These are phyloP conservation scores for Sardina pilchardus DNA, from an alignment of 2,113 vertebrate genomes.

Conservation along the genomic window DNA sequence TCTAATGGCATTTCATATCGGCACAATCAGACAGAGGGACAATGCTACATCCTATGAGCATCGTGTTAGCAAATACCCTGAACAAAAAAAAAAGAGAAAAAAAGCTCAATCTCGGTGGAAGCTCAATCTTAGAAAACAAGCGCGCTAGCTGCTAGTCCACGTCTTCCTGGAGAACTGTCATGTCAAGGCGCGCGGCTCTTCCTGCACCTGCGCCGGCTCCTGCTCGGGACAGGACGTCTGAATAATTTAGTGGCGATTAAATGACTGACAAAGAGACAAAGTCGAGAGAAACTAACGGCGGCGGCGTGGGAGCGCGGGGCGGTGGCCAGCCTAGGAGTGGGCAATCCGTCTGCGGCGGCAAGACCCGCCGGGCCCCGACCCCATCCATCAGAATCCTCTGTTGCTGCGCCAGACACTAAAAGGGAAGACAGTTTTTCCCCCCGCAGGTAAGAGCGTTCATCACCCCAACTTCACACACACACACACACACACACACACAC, in stretches of 20 bases:
- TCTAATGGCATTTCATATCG: constrained; percentile 57
- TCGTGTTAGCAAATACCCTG: constrained; percentile 39
- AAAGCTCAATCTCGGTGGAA: constrained; percentile 18
- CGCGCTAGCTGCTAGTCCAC: not conserved
- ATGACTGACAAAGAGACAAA: constrained; percentile 43
- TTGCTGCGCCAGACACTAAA: constrained; percentile 52
- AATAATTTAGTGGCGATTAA: constrained; percentile 51
- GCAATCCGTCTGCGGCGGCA: constrained; percentile 45
- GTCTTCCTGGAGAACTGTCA: constrained; percentile 43
- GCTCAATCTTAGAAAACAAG: constrained; percentile 40
- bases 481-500: constrained; percentile 19
- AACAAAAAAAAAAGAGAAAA: no score
- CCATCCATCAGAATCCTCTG: constrained; percentile 57
- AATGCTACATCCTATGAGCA: constrained; percentile 36
- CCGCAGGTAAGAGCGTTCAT: constrained; percentile 55
- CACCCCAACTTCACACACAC: constrained; percentile 30
- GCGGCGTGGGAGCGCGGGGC: not conserved
- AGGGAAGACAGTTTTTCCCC: constrained; percentile 50
- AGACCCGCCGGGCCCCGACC: constrained; percentile 38
- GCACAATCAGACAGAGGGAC: constrained; percentile 64
- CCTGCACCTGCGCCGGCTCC: constrained; percentile 34
- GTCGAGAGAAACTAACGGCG: constrained; percentile 46
- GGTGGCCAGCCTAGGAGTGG: constrained; percentile 41
- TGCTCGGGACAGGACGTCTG: constrained; percentile 42
- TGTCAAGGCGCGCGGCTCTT: constrained; percentile 23